Evolutionary conservation across 2,888 invertebrate genomes (phyloP), one percentile per base, ranked within the genome.

Genomic region (Drosophila demipolita): DNA sequence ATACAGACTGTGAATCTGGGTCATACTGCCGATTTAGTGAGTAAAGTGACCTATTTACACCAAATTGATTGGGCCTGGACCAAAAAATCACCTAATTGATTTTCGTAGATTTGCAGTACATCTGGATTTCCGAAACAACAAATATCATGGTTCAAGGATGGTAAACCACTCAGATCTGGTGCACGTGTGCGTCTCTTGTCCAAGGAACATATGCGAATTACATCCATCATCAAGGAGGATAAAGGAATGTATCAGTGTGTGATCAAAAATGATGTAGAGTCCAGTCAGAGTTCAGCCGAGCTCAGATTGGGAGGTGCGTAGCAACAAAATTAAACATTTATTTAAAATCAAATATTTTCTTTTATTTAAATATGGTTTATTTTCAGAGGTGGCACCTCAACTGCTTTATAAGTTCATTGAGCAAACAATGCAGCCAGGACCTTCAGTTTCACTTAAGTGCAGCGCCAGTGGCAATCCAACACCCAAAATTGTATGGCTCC

Each of bases 221-320:
- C 94, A 73, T 95, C 95, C 58, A 93, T 97, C 45, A 95, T 95
- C 62, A 95, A 96, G 80, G 96, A 96, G 73, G 98, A 98, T 91
- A 95, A 96, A 82, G 98, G 98, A 36, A 96, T 98, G 95, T 98
- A 97, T 93, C 98, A 98, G 92, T 98, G 98, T 92, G 95, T 98
- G 83, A 96, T 96, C 8, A 96, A 96, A 91, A 97, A 97, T 90
- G 96, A 96, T 68, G 95, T 96, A 91, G 97, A 97, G 90, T 96
- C 97, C 88, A 95, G 96, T 1, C 97, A 97, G 91, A 96, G 96
- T 11, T 95, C 96, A 0, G 96, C 97, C 0, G 97, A 98, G 92
- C 94, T 97, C 53, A 94, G 96, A 82, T 94, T 97, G 87, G 97
- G 97, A 77, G 96, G 97, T 97, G 93, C 93, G 94, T 32, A 23